Conservation (phyloP, 2,797 vertebrate species). For the Cyprinodon diabolis region DNA sequence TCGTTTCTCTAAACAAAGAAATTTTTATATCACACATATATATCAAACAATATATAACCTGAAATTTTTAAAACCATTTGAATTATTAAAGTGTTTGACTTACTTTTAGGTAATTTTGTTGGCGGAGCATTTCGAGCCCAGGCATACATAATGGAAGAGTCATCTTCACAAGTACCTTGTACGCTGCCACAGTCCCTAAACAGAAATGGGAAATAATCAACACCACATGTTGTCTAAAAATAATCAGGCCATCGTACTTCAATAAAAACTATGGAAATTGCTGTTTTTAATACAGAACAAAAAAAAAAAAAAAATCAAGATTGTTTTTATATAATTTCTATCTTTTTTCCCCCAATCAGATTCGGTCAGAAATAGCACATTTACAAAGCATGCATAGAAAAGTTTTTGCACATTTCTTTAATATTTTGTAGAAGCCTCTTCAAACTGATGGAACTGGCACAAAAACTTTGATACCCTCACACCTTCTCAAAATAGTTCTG, state of each 20-base stretch:
- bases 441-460: too few relatives aligned
- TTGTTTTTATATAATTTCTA: neutral
- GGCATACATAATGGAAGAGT: conserved; percentile 92
- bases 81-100: neutral
- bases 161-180: conserved; percentile 87
- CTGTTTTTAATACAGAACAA: neutral
- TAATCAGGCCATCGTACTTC: neutral
- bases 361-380: too few relatives aligned
- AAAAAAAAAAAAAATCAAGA: neutral
- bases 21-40: neutral
- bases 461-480: too few relatives aligned
- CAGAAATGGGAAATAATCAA: conserved; percentile 27
- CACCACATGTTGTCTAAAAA: neutral
- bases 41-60: neutral
- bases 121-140: conserved; percentile 96
- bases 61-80: neutral
- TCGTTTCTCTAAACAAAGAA: neutral
- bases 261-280: neutral
- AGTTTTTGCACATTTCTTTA: neutral
- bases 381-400: neutral
- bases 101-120: conserved; percentile 92
- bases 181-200: conserved; percentile 90
- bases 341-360: too few relatives aligned
- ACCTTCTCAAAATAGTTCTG: too few relatives aligned
- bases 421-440: neutral